Evolutionary conservation across 2,888 invertebrate species (phyloP).

Genomic region (Drosophila infuscata): DNA sequence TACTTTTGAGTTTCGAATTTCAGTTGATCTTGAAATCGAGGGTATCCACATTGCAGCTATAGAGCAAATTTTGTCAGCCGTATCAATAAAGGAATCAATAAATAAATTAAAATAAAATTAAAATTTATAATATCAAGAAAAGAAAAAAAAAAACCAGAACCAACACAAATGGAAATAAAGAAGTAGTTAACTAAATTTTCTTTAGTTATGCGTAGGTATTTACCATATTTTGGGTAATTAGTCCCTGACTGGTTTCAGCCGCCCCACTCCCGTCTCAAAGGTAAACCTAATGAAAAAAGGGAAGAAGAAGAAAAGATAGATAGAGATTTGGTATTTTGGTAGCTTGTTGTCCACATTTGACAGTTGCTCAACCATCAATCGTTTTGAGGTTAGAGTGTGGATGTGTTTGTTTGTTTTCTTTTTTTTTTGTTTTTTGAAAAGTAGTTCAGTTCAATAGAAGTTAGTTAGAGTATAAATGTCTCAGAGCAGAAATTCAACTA

Average conservation of each 20-base stretch:
- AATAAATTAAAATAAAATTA: conserved; percentile 29
- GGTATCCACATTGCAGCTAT: conserved; percentile 76
- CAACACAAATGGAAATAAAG: conserved; percentile 24
- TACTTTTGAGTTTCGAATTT: conserved; percentile 72
- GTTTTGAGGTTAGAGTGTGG: conserved; percentile 7
- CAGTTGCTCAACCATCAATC: conserved; percentile 24
- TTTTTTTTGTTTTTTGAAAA: conserved; percentile 2
- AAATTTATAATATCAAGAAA: conserved; percentile 19
- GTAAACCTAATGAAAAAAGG: conserved; percentile 85
- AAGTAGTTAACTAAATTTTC: conserved; percentile 54
- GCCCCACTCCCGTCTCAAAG: conserved; percentile 86
- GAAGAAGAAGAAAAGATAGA: conserved; percentile 81
- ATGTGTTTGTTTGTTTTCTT: conserved; percentile 9
- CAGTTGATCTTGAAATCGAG: conserved; percentile 68
- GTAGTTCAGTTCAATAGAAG: conserved; percentile 35
- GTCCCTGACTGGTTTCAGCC: conserved; percentile 86
- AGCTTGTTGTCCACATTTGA: conserved; percentile 52
- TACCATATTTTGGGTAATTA: conserved; percentile 86
- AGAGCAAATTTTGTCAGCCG: conserved; percentile 55
- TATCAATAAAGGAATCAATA: conserved; percentile 39
- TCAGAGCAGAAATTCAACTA: conserved; percentile 39
- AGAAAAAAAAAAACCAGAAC: conserved; percentile 4
- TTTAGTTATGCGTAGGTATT: conserved; percentile 82
- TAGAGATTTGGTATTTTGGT: conserved; percentile 72
- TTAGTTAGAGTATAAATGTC: conserved; percentile 47